Base-by-base conservation (phyloP, 2,888 invertebrate species). In the Torymus texanus region DNA sequence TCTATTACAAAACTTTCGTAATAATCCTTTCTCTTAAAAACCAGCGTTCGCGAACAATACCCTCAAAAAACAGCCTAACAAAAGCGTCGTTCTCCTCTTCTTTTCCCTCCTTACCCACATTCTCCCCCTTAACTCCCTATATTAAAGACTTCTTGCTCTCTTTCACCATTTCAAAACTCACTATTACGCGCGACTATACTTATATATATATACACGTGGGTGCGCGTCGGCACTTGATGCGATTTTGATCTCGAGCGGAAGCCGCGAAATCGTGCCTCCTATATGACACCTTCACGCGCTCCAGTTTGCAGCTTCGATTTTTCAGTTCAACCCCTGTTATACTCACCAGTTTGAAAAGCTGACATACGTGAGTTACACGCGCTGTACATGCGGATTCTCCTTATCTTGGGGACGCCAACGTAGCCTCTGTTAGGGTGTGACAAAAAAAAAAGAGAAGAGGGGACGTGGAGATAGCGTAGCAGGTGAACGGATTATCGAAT, bases 221-320 rank as follows among this genome's bases (percentile, higher is more conserved):
- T 12, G 18, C 18, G 21, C 13, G 61, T 11, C 16, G 41, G 41
- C 16, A 61, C 71, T 51, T 51, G 61, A 63, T 53, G 53, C 51
- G 62, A 72, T 62, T 72, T 62, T 21, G 61, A 73, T 73, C 63
- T 73, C 29, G n/a, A 2, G 21, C 21, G 16, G 50, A 24, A 55
- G 16, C 72, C 29, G 0, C 61, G 61, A 62, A 68, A 55, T 55
- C 41, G 68, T 68, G 29, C 53, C 61, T 21, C 55, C 55, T 61
- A 61, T 4, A 68, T 21, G 1, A 2, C 2, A 68, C 61, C 18
- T 53, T 29, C 66, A 21, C 21, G 14, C 55, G 65, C 66, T 74
- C 56, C 56, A 29, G 56, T 63, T 73, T 13, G 51, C 18, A 41
- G 41, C 41, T 41, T 41, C 41, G 41, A 41, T 10, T 18, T 51